phyloP scores from a whole-genome alignment of 2,797 vertebrate species.

The Coluber constrictor region DNA sequence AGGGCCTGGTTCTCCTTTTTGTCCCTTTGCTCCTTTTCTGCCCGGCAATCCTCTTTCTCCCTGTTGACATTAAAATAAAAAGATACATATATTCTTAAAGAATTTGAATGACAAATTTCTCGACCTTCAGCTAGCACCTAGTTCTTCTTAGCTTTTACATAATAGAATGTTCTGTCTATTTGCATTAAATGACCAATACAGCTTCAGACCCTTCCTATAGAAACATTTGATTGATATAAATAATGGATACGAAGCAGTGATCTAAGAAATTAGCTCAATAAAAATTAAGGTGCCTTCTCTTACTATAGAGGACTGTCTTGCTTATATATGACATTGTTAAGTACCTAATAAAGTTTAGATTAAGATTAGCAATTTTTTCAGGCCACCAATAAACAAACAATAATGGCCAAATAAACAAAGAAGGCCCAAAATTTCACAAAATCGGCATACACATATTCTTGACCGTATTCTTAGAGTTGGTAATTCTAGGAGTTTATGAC shows the following conservation, averaged over 20 bases:
- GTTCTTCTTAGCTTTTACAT: not conserved
- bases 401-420: not conserved
- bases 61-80: slow-evolving; percentile 63
- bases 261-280: not conserved
- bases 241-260: not conserved
- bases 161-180: not conserved
- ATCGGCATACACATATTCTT: not conserved
- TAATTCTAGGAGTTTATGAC: not conserved
- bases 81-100: not conserved
- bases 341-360: not conserved
- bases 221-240: not conserved
- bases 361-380: not conserved
- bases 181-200: not conserved
- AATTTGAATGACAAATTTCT: not conserved
- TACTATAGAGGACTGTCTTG: not conserved
- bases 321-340: not conserved
- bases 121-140: not conserved
- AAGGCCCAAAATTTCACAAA: not conserved
- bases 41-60: slow-evolving; percentile 87
- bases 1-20: slow-evolving; percentile 93
- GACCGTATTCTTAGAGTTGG: not conserved
- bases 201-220: not conserved
- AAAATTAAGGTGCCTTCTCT: not conserved
- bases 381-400: not conserved
- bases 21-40: slow-evolving; percentile 90